These are phyloP conservation scores for Eledone cirrhosa DNA, from an alignment of 2,888 invertebrate species.

Conservation along the genomic window DNA sequence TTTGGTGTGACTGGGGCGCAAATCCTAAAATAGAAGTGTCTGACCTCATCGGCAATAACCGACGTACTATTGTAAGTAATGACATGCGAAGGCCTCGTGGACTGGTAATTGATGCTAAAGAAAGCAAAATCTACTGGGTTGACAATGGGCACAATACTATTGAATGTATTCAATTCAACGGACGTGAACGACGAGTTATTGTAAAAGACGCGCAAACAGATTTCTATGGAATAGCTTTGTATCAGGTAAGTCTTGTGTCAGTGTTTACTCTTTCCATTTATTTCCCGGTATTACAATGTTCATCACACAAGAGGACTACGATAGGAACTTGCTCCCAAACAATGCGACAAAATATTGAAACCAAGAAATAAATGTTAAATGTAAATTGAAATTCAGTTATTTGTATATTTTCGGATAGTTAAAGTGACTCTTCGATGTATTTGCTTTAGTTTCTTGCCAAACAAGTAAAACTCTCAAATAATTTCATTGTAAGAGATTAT, in stretches of 20 bases:
- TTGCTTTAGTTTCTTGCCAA: too few species aligned
- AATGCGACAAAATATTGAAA: too few species aligned
- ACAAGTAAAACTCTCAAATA: too few species aligned
- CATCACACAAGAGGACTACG: too few species aligned
- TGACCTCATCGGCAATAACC: slow-evolving; percentile 54
- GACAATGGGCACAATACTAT: slow-evolving; percentile 84
- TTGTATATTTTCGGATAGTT: too few species aligned
- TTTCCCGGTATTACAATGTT: too few species aligned
- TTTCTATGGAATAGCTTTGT: slow-evolving; percentile 56
- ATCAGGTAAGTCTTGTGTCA: slow-evolving; percentile 41
- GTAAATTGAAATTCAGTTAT: too few species aligned
- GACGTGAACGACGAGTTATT: slow-evolving; percentile 72
- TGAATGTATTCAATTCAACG: slow-evolving; percentile 82
- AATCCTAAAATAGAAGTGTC: slow-evolving; percentile 55
- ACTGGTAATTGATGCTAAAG: slow-evolving; percentile 78
- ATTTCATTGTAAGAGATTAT: too few species aligned
- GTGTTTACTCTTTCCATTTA: too few species aligned
- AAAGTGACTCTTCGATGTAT: too few species aligned
- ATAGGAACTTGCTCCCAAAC: too few species aligned
- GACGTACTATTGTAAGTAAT: slow-evolving; percentile 45
- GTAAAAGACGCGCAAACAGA: slow-evolving; percentile 45
- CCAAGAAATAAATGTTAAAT: too few species aligned
- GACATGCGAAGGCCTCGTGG: slow-evolving; percentile 68
- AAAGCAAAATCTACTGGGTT: slow-evolving; percentile 83
- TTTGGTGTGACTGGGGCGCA: slow-evolving; percentile 61